Conservation (phyloP, 1,140 invertebrate genomes). For the Bombus confusus region DNA sequence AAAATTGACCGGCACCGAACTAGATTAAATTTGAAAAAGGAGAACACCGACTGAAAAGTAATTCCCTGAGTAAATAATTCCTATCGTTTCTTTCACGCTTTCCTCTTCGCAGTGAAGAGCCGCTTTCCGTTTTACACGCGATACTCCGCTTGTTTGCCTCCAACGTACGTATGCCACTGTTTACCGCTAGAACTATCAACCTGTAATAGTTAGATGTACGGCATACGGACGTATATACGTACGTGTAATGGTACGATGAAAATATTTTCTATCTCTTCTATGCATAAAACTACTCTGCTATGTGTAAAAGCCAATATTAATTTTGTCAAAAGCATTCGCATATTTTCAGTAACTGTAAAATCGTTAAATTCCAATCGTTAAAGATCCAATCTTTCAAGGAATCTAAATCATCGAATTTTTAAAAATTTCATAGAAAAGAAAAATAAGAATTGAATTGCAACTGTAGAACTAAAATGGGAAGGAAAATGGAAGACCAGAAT, state of each 20-base stretch:
- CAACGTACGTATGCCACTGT: too few species aligned
- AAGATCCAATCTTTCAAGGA: neutral
- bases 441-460: neutral
- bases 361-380: too few species aligned
- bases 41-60: neutral
- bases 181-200: too few species aligned
- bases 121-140: neutral
- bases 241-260: neutral
- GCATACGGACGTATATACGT: too few species aligned
- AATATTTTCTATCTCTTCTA: neutral
- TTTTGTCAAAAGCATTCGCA: neutral
- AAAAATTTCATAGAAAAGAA: neutral
- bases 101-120: too few species aligned
- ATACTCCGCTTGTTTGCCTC: neutral
- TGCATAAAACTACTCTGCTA: too few species aligned
- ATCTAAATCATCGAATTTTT: neutral
- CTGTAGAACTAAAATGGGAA: neutral
- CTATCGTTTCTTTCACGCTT: neutral
- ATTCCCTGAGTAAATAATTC: constrained; percentile 20
- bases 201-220: too few species aligned
- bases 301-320: neutral
- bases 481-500: constrained; percentile 1
- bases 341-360: neutral
- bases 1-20: constrained; percentile 46
- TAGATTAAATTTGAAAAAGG: constrained; percentile 37